Base-by-base conservation (phyloP, 64 coral and sea anemone species). In the Dendrophyllia cribrosa region DNA sequence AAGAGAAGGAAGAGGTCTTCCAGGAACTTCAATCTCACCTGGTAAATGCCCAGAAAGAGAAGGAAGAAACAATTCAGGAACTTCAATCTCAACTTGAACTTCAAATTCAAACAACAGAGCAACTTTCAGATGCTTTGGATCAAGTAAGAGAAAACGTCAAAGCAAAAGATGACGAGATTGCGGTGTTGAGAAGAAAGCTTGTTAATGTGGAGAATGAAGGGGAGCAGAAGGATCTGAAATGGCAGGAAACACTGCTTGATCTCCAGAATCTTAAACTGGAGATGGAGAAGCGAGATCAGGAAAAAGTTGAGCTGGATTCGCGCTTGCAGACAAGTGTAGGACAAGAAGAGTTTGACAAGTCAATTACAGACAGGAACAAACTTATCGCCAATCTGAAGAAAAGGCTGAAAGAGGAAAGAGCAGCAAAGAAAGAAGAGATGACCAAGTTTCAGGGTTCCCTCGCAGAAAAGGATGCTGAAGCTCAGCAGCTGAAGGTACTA, bases 331-430 rank as follows among this genome's bases (percentile, higher is more conserved):
- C 86, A 43, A 93, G 83, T 60, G 71, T 85, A 44, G 74, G 71
- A 6, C 83, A 86, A 59, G 91, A 93, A 52, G 91, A 93, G 17
- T 69, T 87, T 44, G 68, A 86, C 58, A 93, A 93, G 34, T 59
- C 91, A 14, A 75, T 93, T 20, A 64, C 60, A 4, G 91, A 93
- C 7, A 93, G 85, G 34, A 85, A 93, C 64, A 86, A 87, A 71
- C 85, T 93, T 13, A 93, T 93, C 15, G 58, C 83, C 17, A 83
- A 78, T 22, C 73, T 93, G 2, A 93, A 93, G 62, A 86, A 87
- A 79, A 87, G 85, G 63, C 64, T 93, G 12, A 93, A 93, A 59
- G 91, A 93, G 66, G 91, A 93, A 51, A 58, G 91, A 43, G 65
- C 71, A 16, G 91, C 83, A 46, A 91, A 91, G 66, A 91, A 83